A percentile compares a stretch with the other conserved stretches of the same genome.
phyloP scores from a whole-genome alignment of 2,888 invertebrate genomes.

The Pedicia rivosa region DNA sequence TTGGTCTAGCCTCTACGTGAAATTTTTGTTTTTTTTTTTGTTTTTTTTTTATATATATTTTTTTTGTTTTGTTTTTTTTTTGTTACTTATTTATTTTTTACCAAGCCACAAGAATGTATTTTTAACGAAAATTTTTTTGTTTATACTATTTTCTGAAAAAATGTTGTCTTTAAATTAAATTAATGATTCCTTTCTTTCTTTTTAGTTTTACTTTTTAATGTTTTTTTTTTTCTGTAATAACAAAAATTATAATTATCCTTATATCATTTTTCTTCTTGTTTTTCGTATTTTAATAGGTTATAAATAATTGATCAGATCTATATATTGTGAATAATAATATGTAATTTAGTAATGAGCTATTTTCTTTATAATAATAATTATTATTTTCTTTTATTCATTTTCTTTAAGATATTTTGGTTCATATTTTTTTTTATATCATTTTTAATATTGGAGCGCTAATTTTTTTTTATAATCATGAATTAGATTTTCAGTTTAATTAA shows the following conservation, averaged over 20 bases:
- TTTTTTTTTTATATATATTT: neutral
- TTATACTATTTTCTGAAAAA: neutral
- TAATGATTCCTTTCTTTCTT: constrained; percentile 1
- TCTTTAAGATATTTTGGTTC: too few relatives aligned
- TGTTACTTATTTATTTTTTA: neutral
- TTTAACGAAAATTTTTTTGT: neutral
- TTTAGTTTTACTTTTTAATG: constrained; percentile 3
- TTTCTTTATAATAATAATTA: neutral
- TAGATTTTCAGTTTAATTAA: neutral
- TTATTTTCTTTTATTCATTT: neutral
- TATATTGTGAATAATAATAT: neutral
- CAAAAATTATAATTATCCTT: too few relatives aligned
- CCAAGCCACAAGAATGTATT: constrained; percentile 2
- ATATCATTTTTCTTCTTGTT: neutral
- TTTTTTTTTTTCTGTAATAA: neutral
- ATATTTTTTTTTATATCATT: constrained; percentile 4
- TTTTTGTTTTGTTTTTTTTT: neutral
- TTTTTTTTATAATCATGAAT: too few relatives aligned
- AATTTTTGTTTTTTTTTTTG: neutral
- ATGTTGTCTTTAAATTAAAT: neutral
- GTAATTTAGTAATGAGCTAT: neutral
- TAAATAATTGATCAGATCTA: neutral
- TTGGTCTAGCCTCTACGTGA: neutral
- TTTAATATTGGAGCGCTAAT: constrained; percentile 6
- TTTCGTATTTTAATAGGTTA: neutral